phyloP scores from a whole-genome alignment of 2,888 invertebrate genomes.

The Drosophila histrio region DNA sequence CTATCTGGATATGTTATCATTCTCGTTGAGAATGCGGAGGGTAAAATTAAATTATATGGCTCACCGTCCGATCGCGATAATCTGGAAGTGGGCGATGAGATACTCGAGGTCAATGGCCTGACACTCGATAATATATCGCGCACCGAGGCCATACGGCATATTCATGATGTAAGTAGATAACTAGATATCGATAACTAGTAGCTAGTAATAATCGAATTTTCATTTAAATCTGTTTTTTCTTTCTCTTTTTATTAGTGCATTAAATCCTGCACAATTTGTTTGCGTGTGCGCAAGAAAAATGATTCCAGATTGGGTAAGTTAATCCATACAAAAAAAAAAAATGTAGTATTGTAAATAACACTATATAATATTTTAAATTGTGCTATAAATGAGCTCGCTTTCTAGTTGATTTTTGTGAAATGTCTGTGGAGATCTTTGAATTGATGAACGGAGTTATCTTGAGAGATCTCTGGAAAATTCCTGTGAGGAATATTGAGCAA shows the following conservation, averaged over 20 bases:
- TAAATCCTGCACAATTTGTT: conserved; percentile 96
- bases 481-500: no score
- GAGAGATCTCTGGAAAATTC: no score
- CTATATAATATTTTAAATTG: neutral
- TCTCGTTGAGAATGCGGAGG: conserved; percentile 96
- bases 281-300: conserved; percentile 95
- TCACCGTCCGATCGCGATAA: conserved; percentile 96
- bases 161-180: conserved; percentile 93
- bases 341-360: neutral
- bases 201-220: no score
- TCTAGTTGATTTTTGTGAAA: neutral
- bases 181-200: no score
- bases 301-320: conserved; percentile 94
- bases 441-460: neutral
- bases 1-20: conserved; percentile 97
- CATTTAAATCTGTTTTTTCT: neutral
- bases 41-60: conserved; percentile 96
- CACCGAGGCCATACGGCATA: conserved; percentile 96
- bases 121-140: conserved; percentile 95
- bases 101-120: conserved; percentile 98
- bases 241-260: conserved; percentile 92
- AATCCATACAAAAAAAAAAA: neutral
- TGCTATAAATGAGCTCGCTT: neutral
- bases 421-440: neutral
- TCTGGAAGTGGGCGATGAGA: conserved; percentile 98